These are phyloP conservation scores for Apogon talboti DNA, from an alignment of 2,797 vertebrate genomes.

Conservation along the genomic window DNA sequence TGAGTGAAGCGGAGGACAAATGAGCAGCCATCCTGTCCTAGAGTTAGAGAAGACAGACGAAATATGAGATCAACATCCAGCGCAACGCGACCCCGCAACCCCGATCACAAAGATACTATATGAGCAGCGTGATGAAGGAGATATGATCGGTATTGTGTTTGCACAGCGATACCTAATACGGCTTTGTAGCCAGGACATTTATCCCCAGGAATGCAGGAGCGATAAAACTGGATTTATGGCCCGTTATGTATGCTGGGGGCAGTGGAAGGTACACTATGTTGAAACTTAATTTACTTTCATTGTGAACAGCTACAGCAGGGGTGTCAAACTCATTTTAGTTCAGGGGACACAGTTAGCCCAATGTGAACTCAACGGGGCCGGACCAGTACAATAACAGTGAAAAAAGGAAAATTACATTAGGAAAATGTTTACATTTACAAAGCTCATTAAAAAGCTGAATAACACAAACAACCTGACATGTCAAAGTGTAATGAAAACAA, in stretches of 20 bases:
- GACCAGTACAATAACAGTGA: no score
- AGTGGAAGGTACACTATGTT: constrained; percentile 21
- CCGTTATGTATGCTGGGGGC: constrained; percentile 43
- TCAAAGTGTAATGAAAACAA: no score
- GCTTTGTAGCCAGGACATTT: constrained; percentile 57
- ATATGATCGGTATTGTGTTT: constrained; percentile 57
- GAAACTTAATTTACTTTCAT: constrained; percentile 49
- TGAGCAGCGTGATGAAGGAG: constrained; percentile 47
- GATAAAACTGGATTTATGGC: constrained; percentile 71
- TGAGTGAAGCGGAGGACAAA: constrained; percentile 20
- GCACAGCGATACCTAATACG: constrained; percentile 60
- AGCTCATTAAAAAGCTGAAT: no score
- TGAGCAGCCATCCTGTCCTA: constrained; percentile 33
- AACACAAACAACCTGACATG: no score
- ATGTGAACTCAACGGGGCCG: no score
- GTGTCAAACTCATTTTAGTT: no score
- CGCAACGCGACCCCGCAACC: constrained; percentile 30
- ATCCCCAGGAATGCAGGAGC: constrained; percentile 64
- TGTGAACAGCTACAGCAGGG: constrained; percentile 26
- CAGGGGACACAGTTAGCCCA: no score
- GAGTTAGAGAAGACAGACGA: constrained; percentile 47
- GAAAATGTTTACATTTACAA: no score
- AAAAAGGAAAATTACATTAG: no score
- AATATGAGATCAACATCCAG: constrained; percentile 60
- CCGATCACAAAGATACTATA: constrained; percentile 59